Percentiles rank a stretch among this genome's conserved stretches.
phyloP scores from a whole-genome alignment of 2,113 vertebrate species.

The Mystacornis crossleyi region DNA sequence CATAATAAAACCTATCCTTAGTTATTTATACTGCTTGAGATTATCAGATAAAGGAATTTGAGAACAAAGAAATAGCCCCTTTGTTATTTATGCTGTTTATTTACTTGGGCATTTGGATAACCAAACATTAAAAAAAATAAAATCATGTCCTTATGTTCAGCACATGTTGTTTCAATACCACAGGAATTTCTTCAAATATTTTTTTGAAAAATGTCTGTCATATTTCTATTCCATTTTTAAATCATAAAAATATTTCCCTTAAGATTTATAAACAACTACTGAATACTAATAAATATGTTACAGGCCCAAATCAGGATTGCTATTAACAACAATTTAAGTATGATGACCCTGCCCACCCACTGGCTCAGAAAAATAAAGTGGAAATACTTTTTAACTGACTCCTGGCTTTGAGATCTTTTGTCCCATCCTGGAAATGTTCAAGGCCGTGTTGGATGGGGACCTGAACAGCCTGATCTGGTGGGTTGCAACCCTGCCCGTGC shows the following conservation, averaged over 20 bases:
- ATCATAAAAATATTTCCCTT: conserved; percentile 19
- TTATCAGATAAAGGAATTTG: conserved; percentile 41
- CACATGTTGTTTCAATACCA: background rate
- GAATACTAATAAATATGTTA: conserved; percentile 3
- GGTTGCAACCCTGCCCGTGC: background rate
- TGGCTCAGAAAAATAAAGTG: background rate
- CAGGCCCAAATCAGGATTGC: background rate
- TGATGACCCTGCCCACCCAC: background rate
- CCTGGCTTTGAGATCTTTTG: background rate
- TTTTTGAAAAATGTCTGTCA: conserved; percentile 5
- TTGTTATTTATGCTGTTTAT: conserved; percentile 28
- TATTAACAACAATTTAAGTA: background rate
- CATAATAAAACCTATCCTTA: conserved; percentile 48
- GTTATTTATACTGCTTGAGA: conserved; percentile 46
- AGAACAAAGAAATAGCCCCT: conserved; percentile 44
- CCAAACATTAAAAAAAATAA: background rate
- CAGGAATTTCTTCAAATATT: background rate
- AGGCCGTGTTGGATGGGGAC: background rate
- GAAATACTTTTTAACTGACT: background rate
- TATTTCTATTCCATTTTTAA: conserved; percentile 33
- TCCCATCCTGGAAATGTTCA: background rate
- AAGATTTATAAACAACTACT: conserved; percentile 28
- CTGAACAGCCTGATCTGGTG: background rate
- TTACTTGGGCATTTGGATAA: conserved; percentile 27
- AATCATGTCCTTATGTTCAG: background rate